phyloP scores from a whole-genome alignment of 2,797 vertebrate species.

The Diplodus sargus region DNA sequence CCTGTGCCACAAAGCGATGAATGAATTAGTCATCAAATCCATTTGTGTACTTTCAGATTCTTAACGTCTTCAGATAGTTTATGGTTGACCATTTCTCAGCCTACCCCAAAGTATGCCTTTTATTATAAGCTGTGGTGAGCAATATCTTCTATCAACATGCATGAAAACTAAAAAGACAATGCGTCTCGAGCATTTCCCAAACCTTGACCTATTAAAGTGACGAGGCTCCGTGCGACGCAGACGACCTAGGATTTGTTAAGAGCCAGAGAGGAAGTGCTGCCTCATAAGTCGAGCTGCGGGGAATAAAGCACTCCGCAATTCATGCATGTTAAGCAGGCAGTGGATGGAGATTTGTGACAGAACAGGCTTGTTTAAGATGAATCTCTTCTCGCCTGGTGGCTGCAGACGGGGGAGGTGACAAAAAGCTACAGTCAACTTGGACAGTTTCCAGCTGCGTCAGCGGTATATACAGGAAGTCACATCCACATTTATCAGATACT shows the following conservation, averaged over 20 bases:
- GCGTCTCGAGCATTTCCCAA: no score
- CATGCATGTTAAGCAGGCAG: conserved; percentile 25
- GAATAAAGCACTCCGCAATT: conserved; percentile 4
- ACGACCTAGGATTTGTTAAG: not conserved
- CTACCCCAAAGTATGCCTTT: not conserved
- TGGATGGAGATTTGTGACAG: conserved; percentile 21
- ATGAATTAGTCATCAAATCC: no score
- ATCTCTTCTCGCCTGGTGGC: conserved; percentile 24
- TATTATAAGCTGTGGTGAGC: not conserved
- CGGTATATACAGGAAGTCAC: conserved; percentile 18
- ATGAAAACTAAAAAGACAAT: not conserved
- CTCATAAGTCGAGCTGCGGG: not conserved
- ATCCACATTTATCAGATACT: conserved; percentile 12
- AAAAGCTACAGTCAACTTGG: conserved; percentile 35
- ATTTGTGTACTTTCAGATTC: no score
- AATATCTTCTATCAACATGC: no score
- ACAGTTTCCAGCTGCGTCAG: conserved; percentile 21
- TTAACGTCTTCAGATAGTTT: no score
- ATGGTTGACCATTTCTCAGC: no score
- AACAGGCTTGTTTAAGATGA: conserved; percentile 43
- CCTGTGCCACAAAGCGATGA: no score
- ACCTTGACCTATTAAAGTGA: not conserved
- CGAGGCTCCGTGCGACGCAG: not conserved
- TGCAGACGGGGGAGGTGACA: conserved; percentile 32
- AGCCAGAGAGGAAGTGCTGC: not conserved